Base-by-base conservation (phyloP, 1,140 invertebrate genomes). In the Sminthurinus signatus region DNA sequence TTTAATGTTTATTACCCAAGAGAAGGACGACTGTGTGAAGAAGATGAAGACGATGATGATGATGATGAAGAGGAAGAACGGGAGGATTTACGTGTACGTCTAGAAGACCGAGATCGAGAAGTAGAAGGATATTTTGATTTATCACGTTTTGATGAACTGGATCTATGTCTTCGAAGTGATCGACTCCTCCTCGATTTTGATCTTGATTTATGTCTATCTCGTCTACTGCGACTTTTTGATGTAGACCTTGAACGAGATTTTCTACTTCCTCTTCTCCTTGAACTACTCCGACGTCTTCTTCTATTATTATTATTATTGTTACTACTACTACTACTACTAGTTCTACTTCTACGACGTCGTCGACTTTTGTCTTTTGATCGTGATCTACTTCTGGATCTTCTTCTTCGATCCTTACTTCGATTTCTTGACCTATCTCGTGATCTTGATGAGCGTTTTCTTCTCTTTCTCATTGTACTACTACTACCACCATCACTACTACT, bases 381-480 rank as follows among this genome's bases (percentile, higher is more conserved):
- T 42, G 66, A 71, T 44, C 60, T 59, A 28, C 65, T 66, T 62
- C 65, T 64, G 19, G 57, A 25, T 51, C 55, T 70, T 67, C 67
- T 68, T 25, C 60, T 43, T 54, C 56, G 50, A 56, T 62, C 70
- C 52, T 72, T 71, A 2, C 73, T 71, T 62, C 64, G 65, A 4
- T 36, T 60, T 43, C 69, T 61, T n/a, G 48, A n/a, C 19, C n/a
- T 27, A n/a, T n/a, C n/a, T 55, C 2, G 1, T 43, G 25, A 27
- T 32, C 39, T 55, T 32, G 48, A 65, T 54, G 3, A 75, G 73
- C 25, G 70, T 46, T n/a, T 46, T 14, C 4, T 46, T 14, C 8
- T 19, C n/a, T 46, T 46, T 39, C n/a, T n/a, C n/a, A 17, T 39
- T 39, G 8, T 39, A 14, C 4, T 4, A 46, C 44, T 46, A 10